phyloP scores from a whole-genome alignment of 92 coral and sea anemone genomes.

The Zoanthus sansibaricus region DNA sequence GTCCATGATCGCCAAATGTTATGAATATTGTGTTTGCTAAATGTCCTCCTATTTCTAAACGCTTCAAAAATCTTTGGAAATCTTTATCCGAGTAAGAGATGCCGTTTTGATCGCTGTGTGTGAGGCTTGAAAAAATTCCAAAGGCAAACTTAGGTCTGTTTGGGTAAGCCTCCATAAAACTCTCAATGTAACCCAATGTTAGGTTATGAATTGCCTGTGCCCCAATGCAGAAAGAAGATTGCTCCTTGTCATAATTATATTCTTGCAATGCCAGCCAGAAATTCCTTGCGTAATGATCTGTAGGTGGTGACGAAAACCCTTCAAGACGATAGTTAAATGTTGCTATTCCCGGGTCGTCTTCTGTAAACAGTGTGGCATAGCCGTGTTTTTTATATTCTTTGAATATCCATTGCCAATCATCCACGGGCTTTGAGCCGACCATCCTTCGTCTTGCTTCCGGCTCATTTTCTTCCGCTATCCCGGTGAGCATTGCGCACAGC shows the following conservation, averaged over 20 bases:
- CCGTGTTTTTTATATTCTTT: conserved; percentile 69
- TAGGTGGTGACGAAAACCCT: conserved; percentile 79
- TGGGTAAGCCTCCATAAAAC: conserved; percentile 69
- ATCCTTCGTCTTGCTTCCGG: conserved; percentile 74
- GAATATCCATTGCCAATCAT: conserved; percentile 81
- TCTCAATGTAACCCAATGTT: conserved; percentile 66
- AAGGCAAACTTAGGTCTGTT: conserved; percentile 68
- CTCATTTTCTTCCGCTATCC: conserved; percentile 67
- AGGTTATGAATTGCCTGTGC: conserved; percentile 72
- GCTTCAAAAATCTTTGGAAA: conserved; percentile 49
- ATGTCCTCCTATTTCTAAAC: conserved; percentile 57
- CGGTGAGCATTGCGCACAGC: conserved; percentile 84
- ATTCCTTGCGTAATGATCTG: conserved; percentile 83
- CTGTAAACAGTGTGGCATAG: conserved; percentile 78
- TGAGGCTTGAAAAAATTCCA: conserved; percentile 58
- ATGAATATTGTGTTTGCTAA: conserved; percentile 71
- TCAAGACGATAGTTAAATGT: conserved; percentile 77
- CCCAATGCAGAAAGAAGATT: conserved; percentile 60
- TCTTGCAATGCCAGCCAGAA: conserved; percentile 78
- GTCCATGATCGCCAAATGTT: conserved; percentile 87
- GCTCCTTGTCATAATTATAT: not conserved
- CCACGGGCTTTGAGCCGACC: conserved; percentile 61
- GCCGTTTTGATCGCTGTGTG: conserved; percentile 69
- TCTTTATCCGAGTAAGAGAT: conserved; percentile 70
- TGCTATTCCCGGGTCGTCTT: conserved; percentile 74